Evolutionary conservation across 2,113 vertebrate genomes (phyloP).

Genomic region (Chionodraco myersi): DNA sequence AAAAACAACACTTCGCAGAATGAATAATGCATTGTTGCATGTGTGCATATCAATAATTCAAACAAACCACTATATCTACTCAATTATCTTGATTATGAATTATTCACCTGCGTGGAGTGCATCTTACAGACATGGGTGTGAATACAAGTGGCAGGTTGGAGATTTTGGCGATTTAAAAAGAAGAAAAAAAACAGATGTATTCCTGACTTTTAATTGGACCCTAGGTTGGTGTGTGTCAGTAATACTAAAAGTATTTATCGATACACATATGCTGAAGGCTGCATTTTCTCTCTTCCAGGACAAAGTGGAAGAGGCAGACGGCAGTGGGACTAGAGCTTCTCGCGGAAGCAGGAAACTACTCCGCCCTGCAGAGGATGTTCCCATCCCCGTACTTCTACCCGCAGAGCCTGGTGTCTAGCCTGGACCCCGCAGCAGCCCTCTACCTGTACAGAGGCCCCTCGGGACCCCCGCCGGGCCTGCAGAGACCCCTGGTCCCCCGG

Average conservation of each 20-base stretch:
- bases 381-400: slow-evolving; percentile 98
- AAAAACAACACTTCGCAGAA: slow-evolving; percentile 84
- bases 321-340: slow-evolving; percentile 96
- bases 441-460: slow-evolving; percentile 96
- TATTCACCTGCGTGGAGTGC: slow-evolving; percentile 87
- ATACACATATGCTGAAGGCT: neutral
- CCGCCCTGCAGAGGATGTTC: slow-evolving; percentile 97
- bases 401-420: slow-evolving; percentile 94
- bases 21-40: slow-evolving; percentile 94
- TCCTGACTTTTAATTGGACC: slow-evolving; percentile 44
- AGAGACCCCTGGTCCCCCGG: slow-evolving; percentile 94
- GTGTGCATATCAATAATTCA: slow-evolving; percentile 96
- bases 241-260: neutral
- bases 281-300: slow-evolving; percentile 79
- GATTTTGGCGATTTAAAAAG: slow-evolving; percentile 46
- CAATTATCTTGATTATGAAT: slow-evolving; percentile 95
- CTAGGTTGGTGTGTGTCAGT: slow-evolving; percentile 20
- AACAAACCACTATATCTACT: slow-evolving; percentile 91
- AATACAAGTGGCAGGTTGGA: slow-evolving; percentile 59
- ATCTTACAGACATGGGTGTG: slow-evolving; percentile 67
- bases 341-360: slow-evolving; percentile 97
- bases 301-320: slow-evolving; percentile 98
- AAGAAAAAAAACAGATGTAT: slow-evolving; percentile 27
- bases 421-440: slow-evolving; percentile 95
- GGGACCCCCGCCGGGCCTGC: slow-evolving; percentile 91